Percentiles rank a stretch among this genome's conserved stretches.
phyloP scores from a whole-genome alignment of 2,888 invertebrate species.

The Mechanitis messenoides region DNA sequence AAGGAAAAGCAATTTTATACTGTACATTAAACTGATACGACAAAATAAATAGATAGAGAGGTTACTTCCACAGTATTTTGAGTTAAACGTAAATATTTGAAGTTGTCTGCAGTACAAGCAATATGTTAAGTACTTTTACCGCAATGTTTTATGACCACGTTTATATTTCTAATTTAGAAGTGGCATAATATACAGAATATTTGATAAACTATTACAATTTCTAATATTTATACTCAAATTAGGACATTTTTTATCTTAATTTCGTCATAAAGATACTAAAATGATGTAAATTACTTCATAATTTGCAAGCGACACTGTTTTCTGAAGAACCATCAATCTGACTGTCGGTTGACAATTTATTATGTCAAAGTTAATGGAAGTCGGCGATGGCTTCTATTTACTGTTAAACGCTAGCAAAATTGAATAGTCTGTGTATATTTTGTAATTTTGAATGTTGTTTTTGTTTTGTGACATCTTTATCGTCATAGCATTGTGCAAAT shows the following conservation, averaged over 20 bases:
- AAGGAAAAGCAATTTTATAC: no score
- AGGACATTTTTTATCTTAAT: no score
- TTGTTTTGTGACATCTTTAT: slow-evolving; percentile 37
- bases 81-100: not conserved
- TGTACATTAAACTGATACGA: not conserved
- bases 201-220: not conserved
- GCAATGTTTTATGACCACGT: not conserved
- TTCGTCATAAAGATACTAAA: no score
- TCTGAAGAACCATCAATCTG: no score
- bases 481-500: slow-evolving; percentile 44
- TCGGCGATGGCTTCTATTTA: no score
- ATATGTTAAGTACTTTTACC: slow-evolving; percentile 5
- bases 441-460: not conserved
- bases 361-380: no score
- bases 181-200: not conserved
- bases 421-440: no score
- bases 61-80: not conserved
- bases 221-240: not conserved
- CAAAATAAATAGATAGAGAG: not conserved
- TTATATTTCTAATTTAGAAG: not conserved
- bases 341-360: no score
- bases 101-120: not conserved
- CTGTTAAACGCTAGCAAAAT: no score
- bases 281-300: no score
- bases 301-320: no score